phyloP scores from a whole-genome alignment of 2,888 invertebrate genomes.

The Patella depressa region DNA sequence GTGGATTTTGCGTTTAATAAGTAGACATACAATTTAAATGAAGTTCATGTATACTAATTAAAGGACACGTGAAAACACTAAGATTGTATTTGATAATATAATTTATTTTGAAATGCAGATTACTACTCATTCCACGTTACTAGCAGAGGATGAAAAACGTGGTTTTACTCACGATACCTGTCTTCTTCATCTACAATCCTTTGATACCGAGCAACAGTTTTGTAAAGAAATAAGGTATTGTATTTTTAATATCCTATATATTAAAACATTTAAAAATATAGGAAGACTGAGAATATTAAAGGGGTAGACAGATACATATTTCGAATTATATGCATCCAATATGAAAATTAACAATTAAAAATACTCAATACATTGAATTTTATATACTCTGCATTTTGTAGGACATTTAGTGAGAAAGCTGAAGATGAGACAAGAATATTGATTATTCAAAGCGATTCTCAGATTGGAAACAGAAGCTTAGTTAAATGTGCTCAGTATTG shows the following conservation, averaged over 20 bases:
- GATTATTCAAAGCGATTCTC: conserved; percentile 47
- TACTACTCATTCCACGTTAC: conserved; percentile 59
- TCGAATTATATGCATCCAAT: no score
- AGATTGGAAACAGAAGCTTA: conserved; percentile 49
- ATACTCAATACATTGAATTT: no score
- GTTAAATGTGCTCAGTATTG: conserved; percentile 64
- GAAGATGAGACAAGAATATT: conserved; percentile 45
- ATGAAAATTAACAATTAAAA: no score
- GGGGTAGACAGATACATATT: no score
- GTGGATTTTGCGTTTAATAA: no score
- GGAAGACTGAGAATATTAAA: no score
- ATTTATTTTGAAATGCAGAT: conserved; percentile 41
- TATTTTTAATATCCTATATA: no score
- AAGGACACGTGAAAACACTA: no score
- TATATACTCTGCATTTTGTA: conserved; percentile 18
- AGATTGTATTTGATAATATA: no score
- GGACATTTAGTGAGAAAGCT: conserved; percentile 39
- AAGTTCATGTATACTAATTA: no score
- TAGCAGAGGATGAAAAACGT: conserved; percentile 44
- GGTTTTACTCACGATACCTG: conserved; percentile 35
- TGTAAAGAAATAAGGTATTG: conserved; percentile 47
- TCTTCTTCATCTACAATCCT: conserved; percentile 53
- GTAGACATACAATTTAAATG: no score
- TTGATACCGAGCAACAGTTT: conserved; percentile 66
- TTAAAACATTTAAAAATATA: no score